These are phyloP conservation scores for Drosophila crucigera DNA, from an alignment of 2,888 invertebrate genomes.

Conservation along the genomic window DNA sequence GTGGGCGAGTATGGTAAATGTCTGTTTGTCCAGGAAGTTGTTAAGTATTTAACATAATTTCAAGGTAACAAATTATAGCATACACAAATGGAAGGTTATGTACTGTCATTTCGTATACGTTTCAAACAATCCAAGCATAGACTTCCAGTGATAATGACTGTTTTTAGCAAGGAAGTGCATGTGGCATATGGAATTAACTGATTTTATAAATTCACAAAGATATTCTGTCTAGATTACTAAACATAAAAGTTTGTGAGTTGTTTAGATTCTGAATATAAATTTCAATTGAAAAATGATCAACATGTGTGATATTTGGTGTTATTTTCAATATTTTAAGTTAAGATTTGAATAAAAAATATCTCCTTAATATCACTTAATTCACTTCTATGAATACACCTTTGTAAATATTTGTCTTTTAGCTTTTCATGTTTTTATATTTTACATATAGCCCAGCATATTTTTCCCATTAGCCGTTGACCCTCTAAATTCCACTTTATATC, in stretches of 20 bases:
- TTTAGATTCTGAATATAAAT: background rate
- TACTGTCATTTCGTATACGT: background rate
- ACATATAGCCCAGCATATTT: background rate
- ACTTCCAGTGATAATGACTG: background rate
- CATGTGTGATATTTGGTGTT: background rate
- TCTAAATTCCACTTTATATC: slow-evolving; percentile 12
- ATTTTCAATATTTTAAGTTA: background rate
- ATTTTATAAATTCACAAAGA: background rate
- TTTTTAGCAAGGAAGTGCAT: background rate
- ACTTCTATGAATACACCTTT: background rate
- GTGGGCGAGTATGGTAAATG: slow-evolving; percentile 15
- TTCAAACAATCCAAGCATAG: background rate
- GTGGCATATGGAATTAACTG: background rate
- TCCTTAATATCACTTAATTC: background rate
- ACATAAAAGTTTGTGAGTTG: background rate
- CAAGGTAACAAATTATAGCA: slow-evolving; percentile 14
- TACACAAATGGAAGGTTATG: background rate
- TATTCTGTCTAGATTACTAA: background rate
- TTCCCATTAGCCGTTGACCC: slow-evolving; percentile 6
- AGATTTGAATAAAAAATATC: background rate
- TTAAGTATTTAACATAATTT: slow-evolving; percentile 52
- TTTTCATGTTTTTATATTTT: slow-evolving; percentile 12
- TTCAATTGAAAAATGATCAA: background rate
- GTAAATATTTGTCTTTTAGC: slow-evolving; percentile 13
- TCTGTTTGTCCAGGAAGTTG: slow-evolving; percentile 46